Evolutionary conservation across 2,888 invertebrate species (phyloP).

Genomic region (Colletes collaris): DNA sequence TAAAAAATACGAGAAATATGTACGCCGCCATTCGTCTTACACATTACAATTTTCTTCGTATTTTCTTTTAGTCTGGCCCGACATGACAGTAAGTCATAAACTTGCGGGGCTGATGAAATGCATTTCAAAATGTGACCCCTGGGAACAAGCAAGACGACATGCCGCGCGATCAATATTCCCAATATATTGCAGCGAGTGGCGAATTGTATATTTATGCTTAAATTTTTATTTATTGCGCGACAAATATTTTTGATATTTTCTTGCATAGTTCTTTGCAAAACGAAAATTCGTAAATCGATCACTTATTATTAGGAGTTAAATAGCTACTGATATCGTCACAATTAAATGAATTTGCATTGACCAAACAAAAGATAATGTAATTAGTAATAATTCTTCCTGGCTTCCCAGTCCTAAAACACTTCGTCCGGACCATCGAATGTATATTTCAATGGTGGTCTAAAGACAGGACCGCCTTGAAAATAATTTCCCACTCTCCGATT

Average conservation of each 20-base stretch:
- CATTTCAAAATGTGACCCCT: conserved; percentile 73
- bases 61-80: conserved; percentile 35
- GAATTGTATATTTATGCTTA: conserved; percentile 60
- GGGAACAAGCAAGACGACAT: conserved; percentile 67
- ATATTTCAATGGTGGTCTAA: too few relatives aligned
- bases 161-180: conserved; percentile 68
- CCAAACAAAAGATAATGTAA: too few relatives aligned
- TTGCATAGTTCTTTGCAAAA: neutral
- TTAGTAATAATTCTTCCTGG: too few relatives aligned
- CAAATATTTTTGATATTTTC: neutral
- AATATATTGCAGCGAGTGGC: conserved; percentile 63
- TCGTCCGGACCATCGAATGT: too few relatives aligned
- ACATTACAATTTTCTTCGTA: conserved; percentile 27
- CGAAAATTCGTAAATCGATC: neutral
- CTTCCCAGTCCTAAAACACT: too few relatives aligned
- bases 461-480: conserved; percentile 1
- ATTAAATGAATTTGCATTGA: too few relatives aligned
- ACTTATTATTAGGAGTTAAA: too few relatives aligned
- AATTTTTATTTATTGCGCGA: conserved; percentile 50
- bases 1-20: conserved; percentile 23
- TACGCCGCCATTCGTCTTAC: conserved; percentile 24
- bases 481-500: conserved; percentile 33
- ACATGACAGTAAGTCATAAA: conserved; percentile 69
- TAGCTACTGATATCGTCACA: too few relatives aligned
- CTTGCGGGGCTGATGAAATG: conserved; percentile 72